These are phyloP conservation scores for Etheostoma spectabile DNA, from an alignment of 2,113 vertebrate species.

Conservation along the genomic window DNA sequence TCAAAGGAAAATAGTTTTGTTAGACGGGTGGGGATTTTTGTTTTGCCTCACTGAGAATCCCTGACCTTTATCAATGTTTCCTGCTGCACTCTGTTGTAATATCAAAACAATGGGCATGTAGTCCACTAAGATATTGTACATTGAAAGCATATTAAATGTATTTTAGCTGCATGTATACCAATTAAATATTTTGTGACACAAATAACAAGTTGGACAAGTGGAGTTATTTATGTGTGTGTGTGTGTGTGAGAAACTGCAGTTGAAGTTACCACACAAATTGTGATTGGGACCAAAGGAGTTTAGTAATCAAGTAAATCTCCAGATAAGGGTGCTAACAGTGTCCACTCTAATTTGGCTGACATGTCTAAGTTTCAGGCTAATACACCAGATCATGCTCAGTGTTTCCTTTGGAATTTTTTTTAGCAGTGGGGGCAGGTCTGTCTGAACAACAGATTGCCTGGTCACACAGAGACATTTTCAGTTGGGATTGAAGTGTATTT, in stretches of 20 bases:
- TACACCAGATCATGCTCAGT: too few species aligned
- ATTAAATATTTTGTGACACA: slow-evolving; percentile 81
- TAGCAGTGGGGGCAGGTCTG: too few species aligned
- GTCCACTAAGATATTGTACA: slow-evolving; percentile 80
- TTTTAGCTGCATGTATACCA: slow-evolving; percentile 66
- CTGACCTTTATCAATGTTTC: slow-evolving; percentile 8
- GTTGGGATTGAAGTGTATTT: too few species aligned
- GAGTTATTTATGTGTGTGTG: not conserved
- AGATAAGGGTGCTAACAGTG: not conserved
- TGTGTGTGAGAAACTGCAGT: not conserved
- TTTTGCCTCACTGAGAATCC: slow-evolving; percentile 7
- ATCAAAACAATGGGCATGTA: slow-evolving; percentile 56
- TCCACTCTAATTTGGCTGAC: not conserved
- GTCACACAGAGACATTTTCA: too few species aligned
- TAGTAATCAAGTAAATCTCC: not conserved
- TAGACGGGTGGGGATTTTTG: not conserved
- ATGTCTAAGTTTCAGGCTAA: too few species aligned
- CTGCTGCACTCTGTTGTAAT: slow-evolving; percentile 62
- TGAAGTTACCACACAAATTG: not conserved
- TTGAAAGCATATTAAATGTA: slow-evolving; percentile 74
- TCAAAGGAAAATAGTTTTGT: slow-evolving; percentile 12
- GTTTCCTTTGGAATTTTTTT: too few species aligned
- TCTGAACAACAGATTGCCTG: too few species aligned
- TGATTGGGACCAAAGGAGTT: not conserved
- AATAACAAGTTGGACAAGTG: not conserved